A percentile compares a stretch with the other conserved stretches of the same genome.
These are phyloP conservation scores for Rhinoderma darwinii DNA, from an alignment of 2,113 vertebrate species.

Conservation along the genomic window DNA sequence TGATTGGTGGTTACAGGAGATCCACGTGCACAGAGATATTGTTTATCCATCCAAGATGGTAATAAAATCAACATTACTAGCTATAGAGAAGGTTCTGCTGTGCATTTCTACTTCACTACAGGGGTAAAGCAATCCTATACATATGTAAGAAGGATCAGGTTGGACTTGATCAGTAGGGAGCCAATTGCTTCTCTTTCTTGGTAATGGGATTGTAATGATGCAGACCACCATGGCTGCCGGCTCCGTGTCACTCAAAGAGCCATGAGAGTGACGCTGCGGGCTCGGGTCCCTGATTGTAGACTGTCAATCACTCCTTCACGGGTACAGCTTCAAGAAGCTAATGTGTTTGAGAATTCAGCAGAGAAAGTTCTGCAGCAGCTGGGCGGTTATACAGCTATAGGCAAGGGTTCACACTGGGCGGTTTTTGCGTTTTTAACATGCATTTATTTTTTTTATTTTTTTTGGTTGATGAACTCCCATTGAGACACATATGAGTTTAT, in stretches of 20 bases:
- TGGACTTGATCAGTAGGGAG: slow-evolving; percentile 22
- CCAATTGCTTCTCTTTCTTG: slow-evolving; percentile 3
- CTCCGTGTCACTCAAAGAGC: not conserved
- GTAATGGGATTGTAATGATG: slow-evolving; percentile 42
- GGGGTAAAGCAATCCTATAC: slow-evolving; percentile 18
- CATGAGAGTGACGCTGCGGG: not conserved
- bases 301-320: slow-evolving; percentile 14
- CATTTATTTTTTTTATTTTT: no score
- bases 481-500: no score
- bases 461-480: no score
- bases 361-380: not conserved
- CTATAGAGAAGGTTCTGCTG: slow-evolving; percentile 6
- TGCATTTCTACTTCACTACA: slow-evolving; percentile 5
- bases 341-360: not conserved
- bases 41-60: not conserved
- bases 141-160: not conserved
- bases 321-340: not conserved
- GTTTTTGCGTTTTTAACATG: no score
- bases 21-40: not conserved
- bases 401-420: no score
- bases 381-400: no score
- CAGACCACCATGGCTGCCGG: slow-evolving; percentile 9
- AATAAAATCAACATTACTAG: slow-evolving; percentile 1
- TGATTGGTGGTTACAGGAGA: slow-evolving; percentile 1
- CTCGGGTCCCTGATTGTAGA: slow-evolving; percentile 13